Evolutionary conservation across 2,888 invertebrate genomes (phyloP).

Genomic region (Drosophila prostipennis): DNA sequence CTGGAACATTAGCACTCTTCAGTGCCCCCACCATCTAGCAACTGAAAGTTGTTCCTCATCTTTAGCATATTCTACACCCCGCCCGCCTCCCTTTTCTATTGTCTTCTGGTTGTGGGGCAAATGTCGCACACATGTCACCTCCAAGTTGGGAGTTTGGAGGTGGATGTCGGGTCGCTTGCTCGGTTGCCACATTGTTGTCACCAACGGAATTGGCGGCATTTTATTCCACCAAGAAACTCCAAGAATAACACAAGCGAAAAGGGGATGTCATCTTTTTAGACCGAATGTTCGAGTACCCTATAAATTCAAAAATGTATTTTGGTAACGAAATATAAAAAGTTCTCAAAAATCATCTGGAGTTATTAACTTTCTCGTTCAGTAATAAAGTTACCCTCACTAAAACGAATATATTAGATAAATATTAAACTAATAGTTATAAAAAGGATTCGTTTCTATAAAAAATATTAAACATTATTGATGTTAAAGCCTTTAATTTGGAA

Average conservation of each 20-base stretch:
- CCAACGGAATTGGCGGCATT: constrained; percentile 71
- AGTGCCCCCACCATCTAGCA: constrained; percentile 3
- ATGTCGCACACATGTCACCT: constrained; percentile 79
- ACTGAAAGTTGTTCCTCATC: constrained; percentile 35
- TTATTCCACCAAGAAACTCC: constrained; percentile 44
- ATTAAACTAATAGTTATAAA: no score
- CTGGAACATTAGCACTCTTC: constrained; percentile 78
- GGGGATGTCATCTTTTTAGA: no score
- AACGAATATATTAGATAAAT: no score
- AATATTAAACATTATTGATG: not conserved
- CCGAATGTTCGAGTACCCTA: not conserved
- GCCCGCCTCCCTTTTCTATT: constrained; percentile 6
- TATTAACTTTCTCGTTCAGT: no score
- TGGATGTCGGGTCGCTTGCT: constrained; percentile 27
- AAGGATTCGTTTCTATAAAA: not conserved
- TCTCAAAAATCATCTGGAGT: no score
- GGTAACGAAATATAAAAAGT: no score
- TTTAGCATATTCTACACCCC: constrained; percentile 26
- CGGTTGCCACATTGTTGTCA: constrained; percentile 57
- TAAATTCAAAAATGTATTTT: not conserved
- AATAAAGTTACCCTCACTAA: no score
- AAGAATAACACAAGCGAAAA: constrained; percentile 37
- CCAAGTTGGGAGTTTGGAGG: constrained; percentile 34
- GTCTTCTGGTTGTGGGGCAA: constrained; percentile 56
- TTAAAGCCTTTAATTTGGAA: not conserved